These are phyloP conservation scores for Troides oblongomaculatus DNA, from an alignment of 2,888 invertebrate species.

Conservation along the genomic window DNA sequence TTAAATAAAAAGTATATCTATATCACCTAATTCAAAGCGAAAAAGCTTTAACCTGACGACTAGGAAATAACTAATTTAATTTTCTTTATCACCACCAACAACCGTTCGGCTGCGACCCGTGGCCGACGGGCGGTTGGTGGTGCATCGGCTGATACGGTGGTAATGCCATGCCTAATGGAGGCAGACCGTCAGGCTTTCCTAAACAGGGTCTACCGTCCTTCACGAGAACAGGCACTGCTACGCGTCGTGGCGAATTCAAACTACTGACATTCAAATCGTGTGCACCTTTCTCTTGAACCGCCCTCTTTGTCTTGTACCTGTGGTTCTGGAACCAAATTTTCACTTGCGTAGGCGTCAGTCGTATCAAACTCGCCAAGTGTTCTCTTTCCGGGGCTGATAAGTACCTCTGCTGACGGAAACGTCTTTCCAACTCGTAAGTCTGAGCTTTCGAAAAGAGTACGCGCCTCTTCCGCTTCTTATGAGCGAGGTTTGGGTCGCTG, in stretches of 20 bases:
- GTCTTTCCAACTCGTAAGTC: conserved; percentile 95
- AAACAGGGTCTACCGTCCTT: conserved; percentile 96
- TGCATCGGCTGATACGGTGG: conserved; percentile 75
- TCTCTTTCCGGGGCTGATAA: conserved; percentile 98
- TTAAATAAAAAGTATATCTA: conserved; percentile 12
- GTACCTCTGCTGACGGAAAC: conserved; percentile 97
- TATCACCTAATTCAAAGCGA: conserved; percentile 17
- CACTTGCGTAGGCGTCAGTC: conserved; percentile 97
- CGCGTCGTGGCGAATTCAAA: conserved; percentile 91
- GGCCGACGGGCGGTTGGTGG: conserved; percentile 64
- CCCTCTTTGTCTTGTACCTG: conserved; percentile 99
- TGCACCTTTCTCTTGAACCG: conserved; percentile 94
- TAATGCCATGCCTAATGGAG: conserved; percentile 69
- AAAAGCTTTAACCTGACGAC: conserved; percentile 49
- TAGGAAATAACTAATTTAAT: conserved; percentile 57
- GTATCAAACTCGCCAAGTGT: conserved; percentile 95
- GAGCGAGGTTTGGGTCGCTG: conserved; percentile 74
- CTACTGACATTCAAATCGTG: conserved; percentile 84
- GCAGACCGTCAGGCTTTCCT: conserved; percentile 78
- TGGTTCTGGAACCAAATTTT: conserved; percentile 99
- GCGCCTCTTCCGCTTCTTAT: conserved; percentile 96
- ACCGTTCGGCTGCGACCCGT: conserved; percentile 62
- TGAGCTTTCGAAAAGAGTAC: conserved; percentile 99
- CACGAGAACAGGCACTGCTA: conserved; percentile 96
- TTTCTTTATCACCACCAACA: conserved; percentile 78